These are phyloP conservation scores for Hydrolagus colliei DNA, from an alignment of 2,797 vertebrate species.

Conservation along the genomic window DNA sequence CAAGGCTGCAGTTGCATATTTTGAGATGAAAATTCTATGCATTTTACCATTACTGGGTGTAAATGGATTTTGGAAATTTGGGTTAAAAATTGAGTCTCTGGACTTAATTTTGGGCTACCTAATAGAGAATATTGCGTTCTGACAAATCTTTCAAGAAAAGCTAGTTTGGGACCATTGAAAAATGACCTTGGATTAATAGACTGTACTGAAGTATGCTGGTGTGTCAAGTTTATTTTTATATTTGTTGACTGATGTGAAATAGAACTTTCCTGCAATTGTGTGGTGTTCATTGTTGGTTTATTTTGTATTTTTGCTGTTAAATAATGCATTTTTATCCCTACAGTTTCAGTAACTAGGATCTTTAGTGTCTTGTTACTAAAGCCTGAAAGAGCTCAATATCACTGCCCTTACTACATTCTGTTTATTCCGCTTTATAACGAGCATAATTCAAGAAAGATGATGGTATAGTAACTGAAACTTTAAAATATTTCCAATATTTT, in stretches of 20 bases:
- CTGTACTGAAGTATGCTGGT: neutral
- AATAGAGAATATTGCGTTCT: neutral
- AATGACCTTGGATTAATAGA: slow-evolving; percentile 18
- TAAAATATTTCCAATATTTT: too few relatives aligned
- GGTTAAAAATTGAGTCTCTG: neutral
- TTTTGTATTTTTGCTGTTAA: slow-evolving; percentile 11
- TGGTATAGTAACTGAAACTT: too few relatives aligned
- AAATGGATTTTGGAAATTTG: neutral
- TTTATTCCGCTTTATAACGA: too few relatives aligned
- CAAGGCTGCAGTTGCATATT: neutral
- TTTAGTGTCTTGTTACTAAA: too few relatives aligned
- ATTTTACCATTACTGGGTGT: neutral
- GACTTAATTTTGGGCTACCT: slow-evolving; percentile 18
- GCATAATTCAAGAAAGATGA: too few relatives aligned
- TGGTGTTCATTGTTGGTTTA: neutral
- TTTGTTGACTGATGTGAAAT: neutral
- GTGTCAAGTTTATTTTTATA: neutral
- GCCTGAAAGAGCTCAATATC: too few relatives aligned
- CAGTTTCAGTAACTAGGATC: too few relatives aligned
- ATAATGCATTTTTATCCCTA: too few relatives aligned
- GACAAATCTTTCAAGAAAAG: neutral
- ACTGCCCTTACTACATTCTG: too few relatives aligned
- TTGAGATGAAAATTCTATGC: neutral
- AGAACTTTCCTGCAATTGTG: neutral
- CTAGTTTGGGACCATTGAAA: slow-evolving; percentile 2